These are phyloP conservation scores for Chaenodraco wilsoni DNA, from an alignment of 2,797 vertebrate genomes.

Conservation along the genomic window DNA sequence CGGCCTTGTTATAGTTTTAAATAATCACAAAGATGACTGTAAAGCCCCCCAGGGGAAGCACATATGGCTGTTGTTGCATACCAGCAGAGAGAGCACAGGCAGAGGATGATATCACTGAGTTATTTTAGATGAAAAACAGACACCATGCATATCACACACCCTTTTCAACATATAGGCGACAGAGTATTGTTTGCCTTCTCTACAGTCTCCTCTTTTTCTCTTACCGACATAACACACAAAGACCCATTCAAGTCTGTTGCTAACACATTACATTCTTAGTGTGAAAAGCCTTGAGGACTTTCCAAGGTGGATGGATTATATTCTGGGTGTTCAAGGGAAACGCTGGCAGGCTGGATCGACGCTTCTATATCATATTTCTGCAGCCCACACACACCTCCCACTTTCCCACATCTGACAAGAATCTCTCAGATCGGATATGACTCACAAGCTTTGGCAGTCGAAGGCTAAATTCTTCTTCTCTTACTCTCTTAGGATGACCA, in stretches of 20 bases:
- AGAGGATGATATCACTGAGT: conserved; percentile 33
- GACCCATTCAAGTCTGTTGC: conserved; percentile 32
- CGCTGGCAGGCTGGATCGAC: conserved; percentile 59
- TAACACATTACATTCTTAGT: conserved; percentile 46
- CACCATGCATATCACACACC: conserved; percentile 16
- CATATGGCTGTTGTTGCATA: conserved; percentile 33
- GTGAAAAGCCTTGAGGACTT: conserved; percentile 67
- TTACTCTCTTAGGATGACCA: conserved; percentile 69
- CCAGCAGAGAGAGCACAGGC: conserved; percentile 10
- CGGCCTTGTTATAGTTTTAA: conserved; percentile 10
- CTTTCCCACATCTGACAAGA: conserved; percentile 77
- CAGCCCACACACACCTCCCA: conserved; percentile 75
- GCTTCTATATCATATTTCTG: conserved; percentile 78
- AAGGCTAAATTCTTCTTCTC: conserved; percentile 75
- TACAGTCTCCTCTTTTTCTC: conserved; percentile 29
- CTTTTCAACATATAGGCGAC: conserved; percentile 3
- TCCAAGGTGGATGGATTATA: conserved; percentile 73
- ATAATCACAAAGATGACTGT: conserved; percentile 29
- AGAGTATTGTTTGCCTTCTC: conserved; percentile 8
- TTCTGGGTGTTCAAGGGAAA: conserved; percentile 65
- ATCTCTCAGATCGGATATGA: conserved; percentile 80
- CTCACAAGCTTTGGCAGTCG: conserved; percentile 76
- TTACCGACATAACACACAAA: conserved; percentile 43
- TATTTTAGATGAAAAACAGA: conserved; percentile 25
- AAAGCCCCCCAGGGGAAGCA: conserved; percentile 20